Conservation (phyloP, 2,797 vertebrate species). For the Echiichthys vipera region DNA sequence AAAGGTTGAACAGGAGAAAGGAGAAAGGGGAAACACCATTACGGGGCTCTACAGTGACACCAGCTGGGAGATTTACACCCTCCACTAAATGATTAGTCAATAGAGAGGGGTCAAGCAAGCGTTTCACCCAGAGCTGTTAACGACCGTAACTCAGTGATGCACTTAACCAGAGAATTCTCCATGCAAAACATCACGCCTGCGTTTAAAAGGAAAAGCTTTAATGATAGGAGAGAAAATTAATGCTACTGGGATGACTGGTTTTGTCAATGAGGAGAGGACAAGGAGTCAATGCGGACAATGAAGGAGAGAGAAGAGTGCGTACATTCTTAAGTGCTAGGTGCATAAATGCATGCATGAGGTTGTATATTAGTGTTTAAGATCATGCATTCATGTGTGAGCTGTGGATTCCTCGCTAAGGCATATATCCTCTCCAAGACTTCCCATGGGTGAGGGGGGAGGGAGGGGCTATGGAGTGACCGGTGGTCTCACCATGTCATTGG, state of each 20-base stretch:
- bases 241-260: conserved; percentile 80
- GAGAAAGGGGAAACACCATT: conserved; percentile 74
- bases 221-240: conserved; percentile 80
- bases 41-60: conserved; percentile 78
- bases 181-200: conserved; percentile 81
- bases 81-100: conserved; percentile 85
- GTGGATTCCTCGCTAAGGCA: background rate
- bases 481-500: conserved; percentile 89
- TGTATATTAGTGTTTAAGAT: conserved; percentile 51
- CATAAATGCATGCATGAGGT: conserved; percentile 38
- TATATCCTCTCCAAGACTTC: background rate
- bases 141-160: conserved; percentile 83
- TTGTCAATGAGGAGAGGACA: conserved; percentile 80
- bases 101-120: conserved; percentile 83
- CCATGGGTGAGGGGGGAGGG: background rate
- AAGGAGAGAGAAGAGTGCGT: conserved; percentile 62
- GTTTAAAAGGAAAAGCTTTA: conserved; percentile 81
- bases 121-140: conserved; percentile 84
- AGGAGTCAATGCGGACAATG: conserved; percentile 80
- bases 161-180: conserved; percentile 82
- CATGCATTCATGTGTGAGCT: conserved; percentile 20
- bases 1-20: conserved; percentile 71
- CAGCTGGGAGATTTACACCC: conserved; percentile 82
- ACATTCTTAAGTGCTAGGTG: conserved; percentile 48
- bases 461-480: background rate